phyloP scores from a whole-genome alignment of 2,113 vertebrate genomes.

The Lophius piscatorius region DNA sequence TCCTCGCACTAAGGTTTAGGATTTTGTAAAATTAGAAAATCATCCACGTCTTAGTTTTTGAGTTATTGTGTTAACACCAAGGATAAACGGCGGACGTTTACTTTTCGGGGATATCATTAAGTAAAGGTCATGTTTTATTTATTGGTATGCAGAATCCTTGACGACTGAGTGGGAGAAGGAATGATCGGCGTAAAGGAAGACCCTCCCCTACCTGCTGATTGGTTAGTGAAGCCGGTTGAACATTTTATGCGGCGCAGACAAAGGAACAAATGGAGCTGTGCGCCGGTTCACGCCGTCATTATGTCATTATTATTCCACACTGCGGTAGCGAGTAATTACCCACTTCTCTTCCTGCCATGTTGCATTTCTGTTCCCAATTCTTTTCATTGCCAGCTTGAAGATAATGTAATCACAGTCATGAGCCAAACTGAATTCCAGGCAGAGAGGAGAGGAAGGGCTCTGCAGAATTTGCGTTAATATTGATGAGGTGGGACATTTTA shows the following conservation, averaged over 20 bases:
- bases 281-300: slow-evolving; percentile 53
- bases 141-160: no score
- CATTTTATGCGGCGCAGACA: slow-evolving; percentile 52
- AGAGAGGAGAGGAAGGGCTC: slow-evolving; percentile 41
- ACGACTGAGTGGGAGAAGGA: no score
- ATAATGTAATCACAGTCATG: slow-evolving; percentile 58
- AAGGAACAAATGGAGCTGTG: slow-evolving; percentile 60
- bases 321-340: slow-evolving; percentile 52
- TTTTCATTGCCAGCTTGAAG: slow-evolving; percentile 19
- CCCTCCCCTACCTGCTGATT: slow-evolving; percentile 41
- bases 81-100: no score
- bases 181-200: no score
- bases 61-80: no score
- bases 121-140: no score
- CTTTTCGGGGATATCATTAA: no score
- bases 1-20: no score
- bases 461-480: slow-evolving; percentile 61
- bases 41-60: no score
- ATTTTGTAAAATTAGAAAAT: no score
- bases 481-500: slow-evolving; percentile 57
- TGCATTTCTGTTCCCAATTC: slow-evolving; percentile 37
- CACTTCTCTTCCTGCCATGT: slow-evolving; percentile 29
- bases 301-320: slow-evolving; percentile 62
- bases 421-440: slow-evolving; percentile 36
- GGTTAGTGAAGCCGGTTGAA: slow-evolving; percentile 53